Evolutionary conservation across 2,888 invertebrate species (phyloP).

Genomic region (Pomacea canaliculata): DNA sequence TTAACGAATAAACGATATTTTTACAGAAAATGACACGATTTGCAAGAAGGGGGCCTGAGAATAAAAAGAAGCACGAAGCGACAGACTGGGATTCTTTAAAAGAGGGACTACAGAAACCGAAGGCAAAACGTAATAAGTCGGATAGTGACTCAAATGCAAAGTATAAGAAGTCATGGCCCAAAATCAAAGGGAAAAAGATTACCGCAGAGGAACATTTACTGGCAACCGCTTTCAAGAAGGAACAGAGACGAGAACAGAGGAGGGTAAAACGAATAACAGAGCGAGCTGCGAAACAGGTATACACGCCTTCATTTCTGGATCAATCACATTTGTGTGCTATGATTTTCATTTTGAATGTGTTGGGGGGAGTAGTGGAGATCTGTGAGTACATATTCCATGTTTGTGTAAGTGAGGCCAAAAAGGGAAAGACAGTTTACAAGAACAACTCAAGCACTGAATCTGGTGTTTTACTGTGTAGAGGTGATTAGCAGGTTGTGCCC

Average conservation of each 20-base stretch:
- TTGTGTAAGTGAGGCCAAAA: no score
- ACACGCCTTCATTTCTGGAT: background rate
- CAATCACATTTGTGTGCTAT: background rate
- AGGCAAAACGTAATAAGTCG: background rate
- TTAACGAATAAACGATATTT: no score
- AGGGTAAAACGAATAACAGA: constrained; percentile 26
- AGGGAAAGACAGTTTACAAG: no score
- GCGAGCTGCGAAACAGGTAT: constrained; percentile 23
- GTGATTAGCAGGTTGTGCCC: no score
- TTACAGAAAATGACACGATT: constrained; percentile 26
- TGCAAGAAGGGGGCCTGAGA: constrained; percentile 29
- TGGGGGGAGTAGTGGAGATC: no score
- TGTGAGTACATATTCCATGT: no score
- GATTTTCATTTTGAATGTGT: background rate
- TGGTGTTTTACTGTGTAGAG: no score
- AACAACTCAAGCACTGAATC: no score
- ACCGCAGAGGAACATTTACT: background rate
- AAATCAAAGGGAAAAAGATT: background rate
- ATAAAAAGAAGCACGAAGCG: constrained; percentile 28
- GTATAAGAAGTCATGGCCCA: background rate
- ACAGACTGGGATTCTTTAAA: constrained; percentile 29
- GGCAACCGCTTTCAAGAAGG: constrained; percentile 16
- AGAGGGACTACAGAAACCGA: background rate
- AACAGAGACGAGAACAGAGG: constrained; percentile 31
- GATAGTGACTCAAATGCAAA: constrained; percentile 1